Conservation (phyloP, 2,797 vertebrate genomes). For the Rallus crepitans region DNA sequence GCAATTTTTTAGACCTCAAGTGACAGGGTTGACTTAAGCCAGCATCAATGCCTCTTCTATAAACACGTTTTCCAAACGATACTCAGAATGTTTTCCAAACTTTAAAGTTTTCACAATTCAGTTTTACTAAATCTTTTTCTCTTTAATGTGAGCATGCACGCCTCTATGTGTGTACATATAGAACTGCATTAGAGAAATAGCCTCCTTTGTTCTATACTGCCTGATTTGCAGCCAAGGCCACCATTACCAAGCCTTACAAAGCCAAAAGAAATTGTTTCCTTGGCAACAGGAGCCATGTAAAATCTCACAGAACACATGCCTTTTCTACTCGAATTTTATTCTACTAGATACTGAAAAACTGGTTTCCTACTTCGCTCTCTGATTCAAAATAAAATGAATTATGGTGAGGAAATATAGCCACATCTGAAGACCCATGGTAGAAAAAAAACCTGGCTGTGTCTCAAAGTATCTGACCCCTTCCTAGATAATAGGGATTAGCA, state of each 20-base stretch:
- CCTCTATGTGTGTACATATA: neutral
- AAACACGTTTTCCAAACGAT: neutral
- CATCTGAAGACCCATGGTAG: neutral
- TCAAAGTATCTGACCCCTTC: neutral
- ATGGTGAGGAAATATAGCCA: neutral
- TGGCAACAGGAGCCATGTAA: constrained; percentile 73
- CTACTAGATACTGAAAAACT: constrained; percentile 45
- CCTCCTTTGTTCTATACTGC: constrained; percentile 29
- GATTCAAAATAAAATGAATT: neutral
- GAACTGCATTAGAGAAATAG: neutral
- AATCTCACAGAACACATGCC: constrained; percentile 70
- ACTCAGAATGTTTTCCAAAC: neutral
- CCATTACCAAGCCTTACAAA: constrained; percentile 57
- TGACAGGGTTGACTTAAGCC: neutral
- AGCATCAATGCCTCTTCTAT: neutral
- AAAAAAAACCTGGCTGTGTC: neutral
- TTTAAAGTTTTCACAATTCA: neutral
- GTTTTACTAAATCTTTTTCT: neutral
- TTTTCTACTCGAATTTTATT: constrained; percentile 65
- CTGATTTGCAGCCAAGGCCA: constrained; percentile 52
- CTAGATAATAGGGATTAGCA: constrained; percentile 26
- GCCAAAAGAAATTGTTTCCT: constrained; percentile 72
- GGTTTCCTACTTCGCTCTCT: constrained; percentile 36
- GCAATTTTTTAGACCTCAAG: neutral
- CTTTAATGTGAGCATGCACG: neutral